A percentile compares a stretch with the other conserved stretches of the same genome.
phyloP scores from a whole-genome alignment of 2,888 invertebrate genomes.

The Plusia festucae region DNA sequence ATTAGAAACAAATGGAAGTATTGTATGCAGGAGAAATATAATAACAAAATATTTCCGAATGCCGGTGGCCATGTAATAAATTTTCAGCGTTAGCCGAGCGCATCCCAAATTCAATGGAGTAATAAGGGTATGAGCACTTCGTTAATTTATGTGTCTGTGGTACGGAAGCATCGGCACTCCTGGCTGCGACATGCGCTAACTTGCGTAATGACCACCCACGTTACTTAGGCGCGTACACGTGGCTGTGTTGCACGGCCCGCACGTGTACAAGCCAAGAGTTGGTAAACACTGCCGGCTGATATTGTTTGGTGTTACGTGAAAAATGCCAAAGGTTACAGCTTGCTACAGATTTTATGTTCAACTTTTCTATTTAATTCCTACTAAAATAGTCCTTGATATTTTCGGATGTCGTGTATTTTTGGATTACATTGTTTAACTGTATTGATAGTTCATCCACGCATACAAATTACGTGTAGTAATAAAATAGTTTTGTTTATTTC shows the following conservation, averaged over 20 bases:
- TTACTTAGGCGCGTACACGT: conserved; percentile 33
- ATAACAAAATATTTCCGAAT: neutral
- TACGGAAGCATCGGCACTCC: conserved; percentile 23
- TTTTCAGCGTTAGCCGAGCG: neutral
- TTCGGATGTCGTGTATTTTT: neutral
- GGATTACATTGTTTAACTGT: neutral
- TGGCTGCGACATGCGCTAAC: conserved; percentile 33
- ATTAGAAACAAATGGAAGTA: conserved; percentile 16
- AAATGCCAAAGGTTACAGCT: neutral
- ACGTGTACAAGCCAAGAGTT: conserved; percentile 5
- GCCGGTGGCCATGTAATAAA: neutral
- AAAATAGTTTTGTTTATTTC: conserved; percentile 33
- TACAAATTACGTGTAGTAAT: conserved; percentile 32
- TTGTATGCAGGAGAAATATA: neutral
- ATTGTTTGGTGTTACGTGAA: neutral
- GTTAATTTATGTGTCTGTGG: conserved; percentile 5
- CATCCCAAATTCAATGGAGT: neutral
- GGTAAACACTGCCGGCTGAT: conserved; percentile 3
- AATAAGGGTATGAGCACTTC: conserved; percentile 4
- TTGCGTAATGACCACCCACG: conserved; percentile 58
- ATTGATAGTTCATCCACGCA: neutral
- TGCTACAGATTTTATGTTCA: conserved; percentile 3
- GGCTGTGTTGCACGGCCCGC: conserved; percentile 13
- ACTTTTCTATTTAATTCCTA: neutral
- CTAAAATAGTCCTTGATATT: neutral